Evolutionary conservation across 1,140 invertebrate species (phyloP).

Genomic region (Adoxophyes honmai): DNA sequence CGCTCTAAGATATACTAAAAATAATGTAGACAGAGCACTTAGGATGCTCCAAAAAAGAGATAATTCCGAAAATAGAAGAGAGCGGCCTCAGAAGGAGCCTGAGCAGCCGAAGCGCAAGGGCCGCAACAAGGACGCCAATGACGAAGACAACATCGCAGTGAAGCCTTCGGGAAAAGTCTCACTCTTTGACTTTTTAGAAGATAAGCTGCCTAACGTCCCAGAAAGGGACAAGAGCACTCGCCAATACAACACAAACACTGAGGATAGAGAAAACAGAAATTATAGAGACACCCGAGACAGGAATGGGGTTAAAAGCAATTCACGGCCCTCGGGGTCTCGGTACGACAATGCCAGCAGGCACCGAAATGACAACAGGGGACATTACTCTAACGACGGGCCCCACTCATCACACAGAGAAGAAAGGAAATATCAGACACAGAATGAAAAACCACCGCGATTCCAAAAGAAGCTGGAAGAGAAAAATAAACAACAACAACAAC

Average conservation of each 20-base stretch:
- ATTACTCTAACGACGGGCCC: conserved; percentile 21
- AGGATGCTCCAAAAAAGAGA: conserved; percentile 81
- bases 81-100: conserved; percentile 58
- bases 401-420: conserved; percentile 55
- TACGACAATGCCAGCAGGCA: conserved; percentile 55
- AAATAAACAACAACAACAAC: conserved; percentile 63
- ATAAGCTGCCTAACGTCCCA: conserved; percentile 84
- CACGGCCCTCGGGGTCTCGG: conserved; percentile 47
- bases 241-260: conserved; percentile 38
- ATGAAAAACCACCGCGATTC: conserved; percentile 73
- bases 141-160: conserved; percentile 79
- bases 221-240: conserved; percentile 63
- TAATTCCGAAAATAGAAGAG: conserved; percentile 66
- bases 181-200: conserved; percentile 91
- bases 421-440: conserved; percentile 62
- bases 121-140: conserved; percentile 74
- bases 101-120: conserved; percentile 73
- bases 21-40: conserved; percentile 86
- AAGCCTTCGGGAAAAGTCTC: conserved; percentile 92
- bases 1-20: conserved; percentile 84
- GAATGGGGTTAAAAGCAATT: conserved; percentile 50
- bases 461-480: conserved; percentile 73
- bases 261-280: conserved; percentile 54
- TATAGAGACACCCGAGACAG: conserved; percentile 24
- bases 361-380: conserved; percentile 46